phyloP scores from a whole-genome alignment of 1,140 invertebrate species.

The Mycetomoellerius zeteki region DNA sequence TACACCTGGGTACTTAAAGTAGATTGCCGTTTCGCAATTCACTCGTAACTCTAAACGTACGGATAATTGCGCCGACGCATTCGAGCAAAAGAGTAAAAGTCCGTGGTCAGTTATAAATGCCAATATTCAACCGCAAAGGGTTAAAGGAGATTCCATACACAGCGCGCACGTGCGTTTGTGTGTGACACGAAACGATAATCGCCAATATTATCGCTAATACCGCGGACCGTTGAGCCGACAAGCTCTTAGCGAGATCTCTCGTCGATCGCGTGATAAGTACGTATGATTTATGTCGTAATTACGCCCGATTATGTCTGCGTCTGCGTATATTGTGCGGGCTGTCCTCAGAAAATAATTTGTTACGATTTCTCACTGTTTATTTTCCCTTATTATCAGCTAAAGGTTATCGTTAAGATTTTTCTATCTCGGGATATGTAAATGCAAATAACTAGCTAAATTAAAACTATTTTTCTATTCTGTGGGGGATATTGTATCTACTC shows the following conservation, averaged over 20 bases:
- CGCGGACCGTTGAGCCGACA: conserved; percentile 28
- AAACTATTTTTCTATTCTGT: conserved; percentile 23
- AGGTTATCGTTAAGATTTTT: not conserved
- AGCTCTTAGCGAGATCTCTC: conserved; percentile 30
- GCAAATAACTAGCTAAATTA: not conserved
- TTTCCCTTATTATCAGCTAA: not conserved
- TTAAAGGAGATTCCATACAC: conserved; percentile 27
- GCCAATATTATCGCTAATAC: conserved; percentile 49
- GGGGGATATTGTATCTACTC: too few relatives aligned
- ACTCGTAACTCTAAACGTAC: conserved; percentile 21
- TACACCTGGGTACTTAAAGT: conserved; percentile 10
- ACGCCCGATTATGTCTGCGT: conserved; percentile 15
- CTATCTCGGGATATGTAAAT: not conserved
- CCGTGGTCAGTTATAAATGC: conserved; percentile 49
- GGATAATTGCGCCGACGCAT: conserved; percentile 40
- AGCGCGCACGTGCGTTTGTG: not conserved
- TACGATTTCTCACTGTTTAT: conserved; percentile 32
- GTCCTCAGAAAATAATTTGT: conserved; percentile 19
- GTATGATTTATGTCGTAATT: conserved; percentile 37
- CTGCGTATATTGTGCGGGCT: not conserved
- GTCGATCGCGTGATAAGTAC: conserved; percentile 36
- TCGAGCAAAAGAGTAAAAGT: conserved; percentile 50
- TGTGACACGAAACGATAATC: conserved; percentile 49
- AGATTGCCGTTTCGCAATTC: conserved; percentile 41
- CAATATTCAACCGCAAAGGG: conserved; percentile 42